Base-by-base conservation (phyloP, 2,888 invertebrate species). In the Pandemis cinnamomeana region DNA sequence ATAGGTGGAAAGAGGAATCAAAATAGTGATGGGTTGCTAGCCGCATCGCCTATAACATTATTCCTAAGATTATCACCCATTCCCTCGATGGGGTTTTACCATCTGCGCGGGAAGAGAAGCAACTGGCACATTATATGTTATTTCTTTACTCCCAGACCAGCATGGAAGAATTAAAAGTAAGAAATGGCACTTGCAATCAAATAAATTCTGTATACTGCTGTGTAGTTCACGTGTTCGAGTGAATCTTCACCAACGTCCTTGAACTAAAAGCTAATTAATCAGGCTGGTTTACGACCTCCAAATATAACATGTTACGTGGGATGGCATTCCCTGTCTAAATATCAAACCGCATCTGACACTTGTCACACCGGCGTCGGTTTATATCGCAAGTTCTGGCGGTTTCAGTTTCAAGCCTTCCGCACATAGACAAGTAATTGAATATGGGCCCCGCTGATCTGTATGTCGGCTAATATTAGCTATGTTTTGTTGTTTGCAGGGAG, bases 401-500 rank as follows among this genome's bases (percentile, higher is more conserved):
- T 58, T 58, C 58, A 27, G 27, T 53, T 53, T 27, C 27, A 11
- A 58, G 27, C 27, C 27, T 27, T 58, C 27, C 27, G 58, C 27
- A 58, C 53, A 53, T 15, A 20, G 58, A 27, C 27, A 58, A 27
- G 27, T 58, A 58, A 58, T 58, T 58, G 58, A 58, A 58, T 58
- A 58, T 27, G 58, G 8, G 51, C 51, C n/a, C 20, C 58, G 27
- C 20, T 27, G 58, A 58, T 58, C 58, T 58, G 58, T 53, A 7
- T 48, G 48, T 48, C 53, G 53, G 15, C 4, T 27, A 5, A 58
- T 58, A 58, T 58, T 27, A 58, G 58, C 10, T 58, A 27, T 36
- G 15, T 10, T 58, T 58, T 27, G 3, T 10, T 27, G 10, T 15
- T 53, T 53, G 11, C 11, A 27, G 58, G 58, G 10, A 27, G 5